A percentile compares a stretch with the other conserved stretches of the same genome.
Conservation (phyloP, 2,888 invertebrate species). For the Folsomia manolachei region DNA sequence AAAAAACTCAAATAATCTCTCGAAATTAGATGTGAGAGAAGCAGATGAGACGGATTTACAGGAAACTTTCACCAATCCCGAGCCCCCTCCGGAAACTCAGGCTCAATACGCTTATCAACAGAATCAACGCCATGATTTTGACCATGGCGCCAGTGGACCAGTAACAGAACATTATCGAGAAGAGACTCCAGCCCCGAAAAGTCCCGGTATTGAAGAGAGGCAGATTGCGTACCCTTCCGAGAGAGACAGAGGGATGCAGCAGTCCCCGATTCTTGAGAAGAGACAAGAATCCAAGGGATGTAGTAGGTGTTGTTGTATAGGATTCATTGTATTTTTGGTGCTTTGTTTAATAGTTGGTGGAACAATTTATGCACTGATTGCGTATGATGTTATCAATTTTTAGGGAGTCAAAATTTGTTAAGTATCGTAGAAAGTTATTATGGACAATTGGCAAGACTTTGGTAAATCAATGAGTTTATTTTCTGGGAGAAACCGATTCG, state of each 20-base stretch:
- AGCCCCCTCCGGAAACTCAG: not conserved
- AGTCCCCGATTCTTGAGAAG: not conserved
- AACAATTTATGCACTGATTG: not conserved
- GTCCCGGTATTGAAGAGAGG: not conserved
- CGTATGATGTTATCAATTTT: not conserved
- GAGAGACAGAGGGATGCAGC: no score
- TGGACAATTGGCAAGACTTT: no score
- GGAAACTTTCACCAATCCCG: not conserved
- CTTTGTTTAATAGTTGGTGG: not conserved
- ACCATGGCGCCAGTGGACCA: no score
- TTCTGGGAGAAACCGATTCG: no score
- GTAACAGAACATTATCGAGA: not conserved
- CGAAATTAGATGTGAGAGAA: not conserved
- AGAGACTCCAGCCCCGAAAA: not conserved
- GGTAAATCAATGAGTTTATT: no score
- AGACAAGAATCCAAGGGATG: not conserved
- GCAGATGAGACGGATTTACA: not conserved
- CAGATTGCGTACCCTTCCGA: not conserved
- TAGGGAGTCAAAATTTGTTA: not conserved
- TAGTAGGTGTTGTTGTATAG: not conserved
- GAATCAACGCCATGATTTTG: no score
- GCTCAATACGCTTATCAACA: no score
- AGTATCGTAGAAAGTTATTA: not conserved
- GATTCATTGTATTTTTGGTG: not conserved
- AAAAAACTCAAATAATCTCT: not conserved